These are phyloP conservation scores for Cephus nigrinus DNA, from an alignment of 2,888 invertebrate genomes.

Conservation along the genomic window DNA sequence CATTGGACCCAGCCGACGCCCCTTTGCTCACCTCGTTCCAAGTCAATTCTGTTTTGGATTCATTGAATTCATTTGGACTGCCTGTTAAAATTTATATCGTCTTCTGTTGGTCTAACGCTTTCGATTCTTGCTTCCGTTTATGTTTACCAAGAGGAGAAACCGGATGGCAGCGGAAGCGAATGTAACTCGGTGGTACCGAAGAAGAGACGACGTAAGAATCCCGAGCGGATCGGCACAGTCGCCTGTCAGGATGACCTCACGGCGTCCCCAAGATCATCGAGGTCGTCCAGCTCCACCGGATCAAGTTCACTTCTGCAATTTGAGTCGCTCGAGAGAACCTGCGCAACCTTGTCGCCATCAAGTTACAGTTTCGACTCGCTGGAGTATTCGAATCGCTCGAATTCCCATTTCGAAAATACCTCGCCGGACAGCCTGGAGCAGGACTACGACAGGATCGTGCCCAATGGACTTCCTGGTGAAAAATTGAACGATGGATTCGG, in stretches of 20 bases:
- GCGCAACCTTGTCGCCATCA: constrained; percentile 69
- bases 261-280: constrained; percentile 66
- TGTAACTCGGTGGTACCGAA: constrained; percentile 67
- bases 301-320: constrained; percentile 87
- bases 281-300: constrained; percentile 75
- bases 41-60: too few species aligned
- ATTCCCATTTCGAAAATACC: constrained; percentile 55
- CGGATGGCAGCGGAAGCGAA: constrained; percentile 65
- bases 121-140: constrained; percentile 11
- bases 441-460: constrained; percentile 55
- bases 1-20: constrained; percentile 33
- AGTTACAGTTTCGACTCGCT: constrained; percentile 69
- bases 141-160: constrained; percentile 45
- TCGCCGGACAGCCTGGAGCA: constrained; percentile 70
- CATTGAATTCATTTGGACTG: too few species aligned
- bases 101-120: constrained; percentile 6
- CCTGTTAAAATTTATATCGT: too few species aligned
- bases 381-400: constrained; percentile 64
- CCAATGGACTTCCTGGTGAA: constrained; percentile 41
- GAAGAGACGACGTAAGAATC: constrained; percentile 60
- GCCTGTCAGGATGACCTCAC: constrained; percentile 44
- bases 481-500: constrained; percentile 34
- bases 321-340: constrained; percentile 82
- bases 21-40: too few species aligned
- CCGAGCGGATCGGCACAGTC: constrained; percentile 31